These are phyloP conservation scores for Semaprochilodus insignis DNA, from an alignment of 2,797 vertebrate species.

Conservation along the genomic window DNA sequence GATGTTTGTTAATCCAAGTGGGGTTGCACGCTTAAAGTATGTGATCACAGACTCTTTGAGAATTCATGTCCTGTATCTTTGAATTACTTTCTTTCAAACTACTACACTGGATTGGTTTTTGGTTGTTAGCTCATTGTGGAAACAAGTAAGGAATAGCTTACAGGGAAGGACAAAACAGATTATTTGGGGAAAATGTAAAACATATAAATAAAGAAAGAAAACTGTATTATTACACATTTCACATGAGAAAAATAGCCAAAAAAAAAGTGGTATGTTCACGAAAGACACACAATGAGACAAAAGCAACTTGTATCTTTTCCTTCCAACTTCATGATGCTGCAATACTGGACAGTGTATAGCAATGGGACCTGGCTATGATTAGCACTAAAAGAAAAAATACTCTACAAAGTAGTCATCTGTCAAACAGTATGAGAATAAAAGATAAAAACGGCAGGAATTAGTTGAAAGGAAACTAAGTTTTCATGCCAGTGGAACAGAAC, in stretches of 20 bases:
- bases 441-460: not conserved
- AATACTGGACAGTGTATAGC: not conserved
- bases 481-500: conserved; percentile 23
- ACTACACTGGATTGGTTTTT: conserved; percentile 29
- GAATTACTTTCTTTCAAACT: conserved; percentile 37
- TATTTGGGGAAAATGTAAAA: not conserved
- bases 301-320: not conserved
- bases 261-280: not conserved
- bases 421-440: not conserved
- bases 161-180: not conserved
- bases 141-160: conserved; percentile 22
- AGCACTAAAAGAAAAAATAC: not conserved
- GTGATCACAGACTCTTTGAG: conserved; percentile 47
- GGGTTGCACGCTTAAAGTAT: not conserved
- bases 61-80: conserved; percentile 35
- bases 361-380: not conserved
- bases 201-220: not conserved
- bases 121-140: conserved; percentile 31
- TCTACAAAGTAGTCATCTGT: not conserved
- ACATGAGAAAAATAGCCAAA: not conserved
- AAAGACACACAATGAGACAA: not conserved
- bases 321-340: not conserved
- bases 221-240: not conserved
- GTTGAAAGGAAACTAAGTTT: conserved; percentile 7
- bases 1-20: conserved; percentile 42